These are phyloP conservation scores for Epicauta chinensis DNA, from an alignment of 1,140 invertebrate genomes.

Conservation along the genomic window DNA sequence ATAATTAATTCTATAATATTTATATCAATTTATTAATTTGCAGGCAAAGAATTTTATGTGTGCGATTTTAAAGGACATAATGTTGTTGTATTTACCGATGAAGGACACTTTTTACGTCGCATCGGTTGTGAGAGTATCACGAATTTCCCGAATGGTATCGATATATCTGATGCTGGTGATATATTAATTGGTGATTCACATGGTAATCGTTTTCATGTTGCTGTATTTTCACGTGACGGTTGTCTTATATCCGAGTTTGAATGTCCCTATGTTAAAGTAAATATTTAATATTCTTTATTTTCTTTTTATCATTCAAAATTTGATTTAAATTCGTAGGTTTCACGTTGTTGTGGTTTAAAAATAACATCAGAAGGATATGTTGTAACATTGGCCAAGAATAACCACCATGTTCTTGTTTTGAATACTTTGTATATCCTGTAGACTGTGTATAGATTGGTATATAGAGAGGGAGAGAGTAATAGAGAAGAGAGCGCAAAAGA, in stretches of 20 bases:
- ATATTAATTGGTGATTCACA: conserved; percentile 95
- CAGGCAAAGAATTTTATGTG: conserved; percentile 92
- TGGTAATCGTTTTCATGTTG: conserved; percentile 95
- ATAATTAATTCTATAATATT: background rate
- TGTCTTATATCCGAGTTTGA: conserved; percentile 88
- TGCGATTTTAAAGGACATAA: conserved; percentile 98
- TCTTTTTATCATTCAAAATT: background rate
- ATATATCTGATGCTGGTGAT: conserved; percentile 93
- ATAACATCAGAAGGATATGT: conserved; percentile 95
- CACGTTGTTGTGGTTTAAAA: conserved; percentile 93
- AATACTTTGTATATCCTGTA: conserved; percentile 91
- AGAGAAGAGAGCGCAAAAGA: background rate
- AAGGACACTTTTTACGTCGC: conserved; percentile 82
- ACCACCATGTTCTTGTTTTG: conserved; percentile 94
- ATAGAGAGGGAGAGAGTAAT: no score
- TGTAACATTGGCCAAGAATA: conserved; percentile 96
- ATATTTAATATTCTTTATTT: conserved; percentile 10
- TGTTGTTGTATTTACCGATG: conserved; percentile 91
- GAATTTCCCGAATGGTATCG: conserved; percentile 96
- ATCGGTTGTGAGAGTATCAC: conserved; percentile 94
- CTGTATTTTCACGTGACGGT: conserved; percentile 84
- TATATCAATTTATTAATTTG: conserved; percentile 30
- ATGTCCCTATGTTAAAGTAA: conserved; percentile 91
- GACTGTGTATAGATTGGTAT: no score
- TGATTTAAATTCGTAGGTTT: conserved; percentile 62